phyloP scores from a whole-genome alignment of 30 jellyfish, hydroid and myxozoan species.

The Cassiopea xamachana region DNA sequence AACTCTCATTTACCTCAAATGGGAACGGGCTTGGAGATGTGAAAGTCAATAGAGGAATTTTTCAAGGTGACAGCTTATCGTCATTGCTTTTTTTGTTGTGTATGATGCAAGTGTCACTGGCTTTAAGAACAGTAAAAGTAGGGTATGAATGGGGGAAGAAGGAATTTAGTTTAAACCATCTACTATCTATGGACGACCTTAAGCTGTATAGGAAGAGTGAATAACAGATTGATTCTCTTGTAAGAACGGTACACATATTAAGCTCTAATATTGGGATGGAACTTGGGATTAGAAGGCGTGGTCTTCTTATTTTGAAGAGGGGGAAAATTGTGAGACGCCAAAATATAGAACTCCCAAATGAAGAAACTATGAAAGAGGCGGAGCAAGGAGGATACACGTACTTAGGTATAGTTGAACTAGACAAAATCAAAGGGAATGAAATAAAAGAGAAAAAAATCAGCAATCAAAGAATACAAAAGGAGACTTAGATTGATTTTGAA shows the following conservation, averaged over 20 bases:
- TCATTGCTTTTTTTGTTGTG: slow-evolving; percentile 21
- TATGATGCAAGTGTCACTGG: slow-evolving; percentile 39
- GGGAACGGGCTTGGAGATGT: slow-evolving; percentile 17
- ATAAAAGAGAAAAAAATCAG: not conserved
- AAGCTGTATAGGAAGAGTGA: not conserved
- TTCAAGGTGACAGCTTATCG: slow-evolving; percentile 36
- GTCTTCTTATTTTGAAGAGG: slow-evolving; percentile 1
- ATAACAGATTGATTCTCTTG: no score
- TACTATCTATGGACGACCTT: slow-evolving; percentile 51
- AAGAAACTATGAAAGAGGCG: slow-evolving; percentile 3
- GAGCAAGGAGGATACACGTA: slow-evolving; percentile 15
- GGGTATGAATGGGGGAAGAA: slow-evolving; percentile 26
- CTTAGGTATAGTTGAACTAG: not conserved
- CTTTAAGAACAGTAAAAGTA: not conserved
- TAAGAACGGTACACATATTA: slow-evolving; percentile 18
- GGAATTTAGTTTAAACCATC: slow-evolving; percentile 25
- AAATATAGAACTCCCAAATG: slow-evolving; percentile 3
- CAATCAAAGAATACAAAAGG: slow-evolving; percentile 8
- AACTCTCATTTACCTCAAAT: not conserved
- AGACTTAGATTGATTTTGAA: slow-evolving; percentile 4
- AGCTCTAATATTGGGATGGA: slow-evolving; percentile 9
- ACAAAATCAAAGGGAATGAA: not conserved
- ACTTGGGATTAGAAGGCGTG: slow-evolving; percentile 9
- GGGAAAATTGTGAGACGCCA: slow-evolving; percentile 2
- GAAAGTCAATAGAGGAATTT: slow-evolving; percentile 21